A percentile compares a stretch with the other conserved stretches of the same genome.
Conservation (phyloP, 2,797 vertebrate genomes). For the Melanotaenia parkinsoni region DNA sequence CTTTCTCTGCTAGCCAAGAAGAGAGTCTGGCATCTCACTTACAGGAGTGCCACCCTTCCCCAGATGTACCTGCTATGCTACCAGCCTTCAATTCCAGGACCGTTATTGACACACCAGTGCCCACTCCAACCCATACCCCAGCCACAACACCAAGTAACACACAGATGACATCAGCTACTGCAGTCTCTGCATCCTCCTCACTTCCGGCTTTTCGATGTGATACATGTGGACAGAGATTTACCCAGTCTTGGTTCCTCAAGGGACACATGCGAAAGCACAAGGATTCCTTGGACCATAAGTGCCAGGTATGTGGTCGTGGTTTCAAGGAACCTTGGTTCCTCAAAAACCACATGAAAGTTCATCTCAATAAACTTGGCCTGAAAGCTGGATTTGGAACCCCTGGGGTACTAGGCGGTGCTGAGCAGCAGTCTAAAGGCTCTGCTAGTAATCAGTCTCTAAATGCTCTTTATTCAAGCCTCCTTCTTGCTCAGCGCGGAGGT, state of each 20-base stretch:
- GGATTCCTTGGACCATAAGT: constrained; percentile 94
- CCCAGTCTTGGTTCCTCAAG: constrained; percentile 95
- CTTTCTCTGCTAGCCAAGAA: constrained; percentile 91
- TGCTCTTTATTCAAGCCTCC: constrained; percentile 90
- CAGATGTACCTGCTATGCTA: constrained; percentile 59
- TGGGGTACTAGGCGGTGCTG: constrained; percentile 65
- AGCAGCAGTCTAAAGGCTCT: constrained; percentile 78
- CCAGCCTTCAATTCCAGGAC: constrained; percentile 59
- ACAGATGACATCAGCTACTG: constrained; percentile 58
- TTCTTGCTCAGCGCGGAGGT: constrained; percentile 81
- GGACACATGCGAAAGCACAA: constrained; percentile 97
- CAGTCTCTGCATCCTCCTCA: constrained; percentile 59
- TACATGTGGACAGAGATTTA: constrained; percentile 92
- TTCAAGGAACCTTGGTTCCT: constrained; percentile 98
- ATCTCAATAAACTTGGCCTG: constrained; percentile 91
- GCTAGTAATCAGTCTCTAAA: constrained; percentile 84
- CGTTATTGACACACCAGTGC: constrained; percentile 72
- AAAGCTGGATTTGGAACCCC: constrained; percentile 81
- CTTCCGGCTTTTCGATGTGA: constrained; percentile 90
- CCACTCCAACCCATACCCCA: constrained; percentile 76
- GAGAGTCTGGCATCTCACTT: constrained; percentile 89
- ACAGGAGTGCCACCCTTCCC: constrained; percentile 86
- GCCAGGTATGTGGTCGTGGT: constrained; percentile 93
- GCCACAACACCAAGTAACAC: constrained; percentile 69
- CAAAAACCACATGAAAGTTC: constrained; percentile 98